Evolutionary conservation across 2,888 invertebrate genomes (phyloP).

Genomic region (Brachynemurus nebulosus): DNA sequence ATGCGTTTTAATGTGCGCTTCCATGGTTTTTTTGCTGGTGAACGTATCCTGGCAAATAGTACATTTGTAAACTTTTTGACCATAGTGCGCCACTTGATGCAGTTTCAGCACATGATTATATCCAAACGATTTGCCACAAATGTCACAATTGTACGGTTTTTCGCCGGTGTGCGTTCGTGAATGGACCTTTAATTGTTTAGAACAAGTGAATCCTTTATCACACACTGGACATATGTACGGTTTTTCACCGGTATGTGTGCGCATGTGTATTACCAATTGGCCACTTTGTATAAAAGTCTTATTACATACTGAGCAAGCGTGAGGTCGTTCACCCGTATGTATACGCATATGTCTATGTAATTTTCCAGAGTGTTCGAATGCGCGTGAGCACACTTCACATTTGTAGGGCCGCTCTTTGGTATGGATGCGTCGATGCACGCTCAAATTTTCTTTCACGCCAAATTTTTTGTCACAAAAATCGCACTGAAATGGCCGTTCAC

Average conservation of each 20-base stretch:
- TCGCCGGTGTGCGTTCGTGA: constrained; percentile 85
- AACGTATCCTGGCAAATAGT: constrained; percentile 85
- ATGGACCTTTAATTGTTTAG: constrained; percentile 78
- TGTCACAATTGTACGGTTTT: constrained; percentile 82
- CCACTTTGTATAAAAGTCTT: constrained; percentile 88
- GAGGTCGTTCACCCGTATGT: constrained; percentile 81
- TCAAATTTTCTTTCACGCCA: constrained; percentile 83
- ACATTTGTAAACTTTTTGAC: constrained; percentile 85
- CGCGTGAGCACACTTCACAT: constrained; percentile 75
- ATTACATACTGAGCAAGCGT: constrained; percentile 74
- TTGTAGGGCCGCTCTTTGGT: constrained; percentile 86
- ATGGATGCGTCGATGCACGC: constrained; percentile 79
- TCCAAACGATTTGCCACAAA: constrained; percentile 80
- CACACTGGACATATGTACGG: constrained; percentile 70
- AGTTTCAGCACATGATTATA: constrained; percentile 83
- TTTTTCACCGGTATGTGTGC: constrained; percentile 77
- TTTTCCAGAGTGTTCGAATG: constrained; percentile 84
- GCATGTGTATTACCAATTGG: constrained; percentile 79
- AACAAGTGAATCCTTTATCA: constrained; percentile 83
- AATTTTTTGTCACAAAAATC: constrained; percentile 87
- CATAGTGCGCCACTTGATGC: constrained; percentile 81
- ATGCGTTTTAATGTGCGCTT: constrained; percentile 71
- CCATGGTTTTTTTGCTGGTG: constrained; percentile 82
- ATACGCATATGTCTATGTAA: constrained; percentile 82
- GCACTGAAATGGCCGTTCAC: constrained; percentile 81